Base-by-base conservation (phyloP, 2,797 vertebrate genomes). In the Ceryle rudis region DNA sequence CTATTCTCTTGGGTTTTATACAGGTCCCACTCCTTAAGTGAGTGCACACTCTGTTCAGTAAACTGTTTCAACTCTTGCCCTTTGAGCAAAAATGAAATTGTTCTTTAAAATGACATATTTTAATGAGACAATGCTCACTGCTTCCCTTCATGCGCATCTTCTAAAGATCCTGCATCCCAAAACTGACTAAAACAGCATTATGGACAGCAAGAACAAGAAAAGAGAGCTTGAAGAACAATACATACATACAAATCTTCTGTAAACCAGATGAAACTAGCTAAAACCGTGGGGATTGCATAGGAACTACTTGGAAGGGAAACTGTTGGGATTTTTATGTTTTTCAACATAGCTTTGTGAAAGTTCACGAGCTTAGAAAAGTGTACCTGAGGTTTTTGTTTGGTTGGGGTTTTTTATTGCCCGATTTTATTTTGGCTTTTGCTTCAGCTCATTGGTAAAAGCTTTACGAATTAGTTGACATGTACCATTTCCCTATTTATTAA, bases 401-500 rank as follows among this genome's bases (percentile, higher is more conserved):
- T 55, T 42, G 15, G 21, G 46, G 46, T 44, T 13, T 51, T 81
- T 74, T 70, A 31, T 29, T 37, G 44, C 17, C 11, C 26, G 61
- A 51, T 54, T 39, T 2, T 31, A 28, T 71, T 57, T 73, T 52
- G 28, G 14, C 16, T 41, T 78, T 83, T 86, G 11, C 52, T 78
- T 84, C 44, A 60, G 52, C 52, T 41, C 6, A 10, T 8, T 31
- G 10, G 16, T 61, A 58, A 81, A 84, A 75, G 9, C 7, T 29
- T 49, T 20, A 2, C 41, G 46, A 66, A 64, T 66, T 20, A 88
- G 39, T 0, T 0, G 0, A n/a, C 78, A 54, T 10, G 41, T 71
- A 28, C 39, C 2, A 2, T 90, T 77, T 67, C n/a, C n/a, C n/a
- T 35, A 67, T 26, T 26, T 35, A 20, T 29, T 70, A 46, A 75